These are phyloP conservation scores for Triplophysa siluroides DNA, from an alignment of 2,113 vertebrate genomes.

Conservation along the genomic window DNA sequence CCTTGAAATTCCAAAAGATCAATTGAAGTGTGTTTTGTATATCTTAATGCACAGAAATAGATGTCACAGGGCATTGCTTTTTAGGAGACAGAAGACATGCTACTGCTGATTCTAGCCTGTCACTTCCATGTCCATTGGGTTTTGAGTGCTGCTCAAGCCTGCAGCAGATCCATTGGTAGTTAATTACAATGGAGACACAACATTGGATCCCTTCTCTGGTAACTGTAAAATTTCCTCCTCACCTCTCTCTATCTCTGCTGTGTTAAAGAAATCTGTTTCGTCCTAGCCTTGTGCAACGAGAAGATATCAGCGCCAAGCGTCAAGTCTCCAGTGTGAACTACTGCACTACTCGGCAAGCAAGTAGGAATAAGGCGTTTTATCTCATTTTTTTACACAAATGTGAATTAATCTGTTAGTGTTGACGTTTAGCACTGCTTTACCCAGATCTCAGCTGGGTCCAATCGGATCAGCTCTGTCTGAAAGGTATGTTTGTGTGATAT, in stretches of 20 bases:
- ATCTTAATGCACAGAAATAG: slow-evolving; percentile 35
- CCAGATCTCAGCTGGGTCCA: background rate
- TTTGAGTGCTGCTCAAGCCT: slow-evolving; percentile 8
- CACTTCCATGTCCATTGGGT: slow-evolving; percentile 34
- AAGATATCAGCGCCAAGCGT: too few relatives aligned
- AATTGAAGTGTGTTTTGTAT: slow-evolving; percentile 38
- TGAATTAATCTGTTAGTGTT: background rate
- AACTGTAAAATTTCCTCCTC: background rate
- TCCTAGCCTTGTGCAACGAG: background rate
- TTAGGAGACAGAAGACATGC: slow-evolving; percentile 21
- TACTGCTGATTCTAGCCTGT: slow-evolving; percentile 35
- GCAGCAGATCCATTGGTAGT: slow-evolving; percentile 15
- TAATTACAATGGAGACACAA: slow-evolving; percentile 27
- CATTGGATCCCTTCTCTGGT: background rate
- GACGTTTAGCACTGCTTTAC: slow-evolving; percentile 1
- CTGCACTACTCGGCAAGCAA: background rate
- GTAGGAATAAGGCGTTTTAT: background rate
- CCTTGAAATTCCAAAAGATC: slow-evolving; percentile 42
- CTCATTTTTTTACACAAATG: background rate
- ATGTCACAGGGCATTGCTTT: slow-evolving; percentile 30
- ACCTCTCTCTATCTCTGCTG: background rate
- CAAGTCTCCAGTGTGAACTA: too few relatives aligned
- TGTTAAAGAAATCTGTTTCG: background rate
- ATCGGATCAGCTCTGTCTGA: slow-evolving; percentile 22
- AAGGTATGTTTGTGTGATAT: slow-evolving; percentile 30